Evolutionary conservation across 2,888 invertebrate genomes (phyloP).

Genomic region (Scaptodrosophila latifasciaeformis): DNA sequence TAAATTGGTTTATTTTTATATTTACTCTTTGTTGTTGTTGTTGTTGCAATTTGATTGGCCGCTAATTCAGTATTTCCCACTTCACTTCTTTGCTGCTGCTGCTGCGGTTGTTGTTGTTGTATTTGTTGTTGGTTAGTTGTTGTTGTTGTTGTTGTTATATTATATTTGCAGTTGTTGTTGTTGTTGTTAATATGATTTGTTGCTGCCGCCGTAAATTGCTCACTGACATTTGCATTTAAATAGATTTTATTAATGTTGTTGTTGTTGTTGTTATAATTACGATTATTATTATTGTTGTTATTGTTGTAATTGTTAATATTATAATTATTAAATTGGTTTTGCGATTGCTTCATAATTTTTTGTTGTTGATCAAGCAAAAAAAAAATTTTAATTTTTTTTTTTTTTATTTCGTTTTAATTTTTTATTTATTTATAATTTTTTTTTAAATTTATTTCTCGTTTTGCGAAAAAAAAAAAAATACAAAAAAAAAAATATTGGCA

Average conservation of each 20-base stretch:
- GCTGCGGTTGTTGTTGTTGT: conserved; percentile 37
- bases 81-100: conserved; percentile 21
- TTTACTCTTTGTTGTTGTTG: conserved; percentile 29
- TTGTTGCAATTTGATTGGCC: conserved; percentile 12
- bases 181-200: conserved; percentile 39
- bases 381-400: conserved; percentile 9
- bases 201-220: conserved; percentile 36
- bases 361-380: background rate
- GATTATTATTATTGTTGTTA: conserved; percentile 50
- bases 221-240: conserved; percentile 33
- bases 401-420: conserved; percentile 3
- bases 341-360: conserved; percentile 70
- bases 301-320: conserved; percentile 32
- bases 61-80: background rate
- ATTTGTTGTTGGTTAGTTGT: conserved; percentile 23
- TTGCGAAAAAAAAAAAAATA: conserved; percentile 4
- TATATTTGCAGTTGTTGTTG: conserved; percentile 39
- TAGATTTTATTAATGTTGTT: conserved; percentile 27
- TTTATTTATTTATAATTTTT: conserved; percentile 11
- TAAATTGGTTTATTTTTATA: conserved; percentile 50
- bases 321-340: conserved; percentile 54
- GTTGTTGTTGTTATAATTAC: conserved; percentile 38
- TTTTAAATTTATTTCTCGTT: conserved; percentile 3
- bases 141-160: conserved; percentile 18
- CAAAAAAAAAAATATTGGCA: conserved; percentile 2